Base-by-base conservation (phyloP, 2,113 vertebrate species). In the Prunella fulvescens region DNA sequence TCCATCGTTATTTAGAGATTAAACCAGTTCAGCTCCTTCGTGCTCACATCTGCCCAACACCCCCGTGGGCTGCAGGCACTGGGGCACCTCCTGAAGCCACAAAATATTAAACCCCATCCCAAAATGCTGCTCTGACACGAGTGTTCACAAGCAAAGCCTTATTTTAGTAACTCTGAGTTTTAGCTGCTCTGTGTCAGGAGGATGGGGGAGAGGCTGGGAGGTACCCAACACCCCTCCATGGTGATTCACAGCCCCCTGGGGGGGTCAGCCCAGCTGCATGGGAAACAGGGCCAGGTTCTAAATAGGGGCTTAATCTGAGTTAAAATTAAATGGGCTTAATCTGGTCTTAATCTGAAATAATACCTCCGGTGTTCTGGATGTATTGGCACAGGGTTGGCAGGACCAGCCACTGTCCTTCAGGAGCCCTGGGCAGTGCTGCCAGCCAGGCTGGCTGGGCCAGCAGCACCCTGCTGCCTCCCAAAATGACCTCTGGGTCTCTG, bases 241-340 rank as follows among this genome's bases (percentile, higher is more conserved):
- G 47, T 35, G 78, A 62, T 62, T 50, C 66, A 31, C 56, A 77
- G 64, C 37, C 84, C 62, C 42, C n/a, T 3, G 23, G 24, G 33
- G 47, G 44, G 20, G 48, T 24, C 56, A 86, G 64, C 71, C 67
- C 53, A 56, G 86, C 86, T 92, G 67, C 42, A 18, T 66, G 1
- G 7, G 95, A 95, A 95, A 86, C 29, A 37, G 81, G 70, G 88
- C 90, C 85, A 92, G 91, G 14, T 78, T 91, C 83, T 94, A 96
- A 97, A 97, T 60, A 88, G 65, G 35, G 86, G 76, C 48, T 96
- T 97, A 97, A 97, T 95, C 95, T 11, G 83, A 92, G 96, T 95
- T 96, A 96, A 96, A 96, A 97, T 96, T 94, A 96, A 96, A 96
- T 60, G 92, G 88, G 76, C 24, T 83, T 96, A 95, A 96, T 97